Evolutionary conservation across 1,140 invertebrate genomes (phyloP).

Genomic region (Andrena cerasifolii): DNA sequence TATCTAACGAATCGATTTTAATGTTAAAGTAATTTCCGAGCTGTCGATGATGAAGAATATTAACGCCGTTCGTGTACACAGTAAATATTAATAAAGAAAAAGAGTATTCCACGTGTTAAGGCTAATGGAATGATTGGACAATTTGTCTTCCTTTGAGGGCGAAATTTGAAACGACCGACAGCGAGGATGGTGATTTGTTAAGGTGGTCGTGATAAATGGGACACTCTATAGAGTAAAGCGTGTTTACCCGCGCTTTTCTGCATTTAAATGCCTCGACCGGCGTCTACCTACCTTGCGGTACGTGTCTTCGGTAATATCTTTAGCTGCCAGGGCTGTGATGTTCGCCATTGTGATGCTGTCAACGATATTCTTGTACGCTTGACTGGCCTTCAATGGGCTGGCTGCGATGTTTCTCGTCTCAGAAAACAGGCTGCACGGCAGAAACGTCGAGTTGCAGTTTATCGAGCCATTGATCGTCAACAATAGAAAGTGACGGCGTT

Average conservation of each 20-base stretch:
- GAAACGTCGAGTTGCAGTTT: constrained; percentile 53
- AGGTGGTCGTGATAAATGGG: no score
- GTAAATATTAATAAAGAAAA: no score
- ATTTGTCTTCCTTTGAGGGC: no score
- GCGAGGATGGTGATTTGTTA: no score
- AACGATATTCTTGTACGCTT: constrained; percentile 92
- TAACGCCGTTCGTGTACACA: no score
- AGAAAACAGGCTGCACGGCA: constrained; percentile 85
- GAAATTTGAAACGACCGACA: no score
- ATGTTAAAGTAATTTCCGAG: constrained; percentile 6
- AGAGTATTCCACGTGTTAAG: no score
- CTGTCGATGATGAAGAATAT: no score
- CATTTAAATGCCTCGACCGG: neutral
- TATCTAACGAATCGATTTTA: constrained; percentile 56
- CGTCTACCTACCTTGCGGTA: constrained; percentile 80
- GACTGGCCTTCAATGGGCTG: constrained; percentile 89
- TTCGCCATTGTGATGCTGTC: constrained; percentile 85
- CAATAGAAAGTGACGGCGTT: constrained; percentile 19
- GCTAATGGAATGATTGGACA: no score
- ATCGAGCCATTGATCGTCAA: constrained; percentile 45
- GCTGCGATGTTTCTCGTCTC: constrained; percentile 86
- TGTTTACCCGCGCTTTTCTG: neutral
- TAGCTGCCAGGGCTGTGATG: constrained; percentile 86
- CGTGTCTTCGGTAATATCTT: constrained; percentile 84
- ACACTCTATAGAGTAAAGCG: neutral